Percentiles rank a stretch among this genome's conserved stretches.
These are phyloP conservation scores for Theodoxus fluviatilis DNA, from an alignment of 2,888 invertebrate species.

Conservation along the genomic window DNA sequence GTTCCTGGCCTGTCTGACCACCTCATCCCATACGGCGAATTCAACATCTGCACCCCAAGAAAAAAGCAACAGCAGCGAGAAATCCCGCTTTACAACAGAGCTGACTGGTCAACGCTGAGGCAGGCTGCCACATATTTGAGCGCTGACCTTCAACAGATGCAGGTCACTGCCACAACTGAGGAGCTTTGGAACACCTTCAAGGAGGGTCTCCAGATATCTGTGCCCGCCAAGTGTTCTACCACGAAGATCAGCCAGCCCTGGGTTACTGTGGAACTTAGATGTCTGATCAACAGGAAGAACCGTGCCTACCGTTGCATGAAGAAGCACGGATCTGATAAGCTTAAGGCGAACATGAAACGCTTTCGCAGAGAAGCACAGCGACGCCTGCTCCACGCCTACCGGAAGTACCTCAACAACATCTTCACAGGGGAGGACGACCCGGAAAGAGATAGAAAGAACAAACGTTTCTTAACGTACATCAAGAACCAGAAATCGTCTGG, in stretches of 20 bases:
- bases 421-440: background rate
- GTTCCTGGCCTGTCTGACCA: slow-evolving; percentile 20
- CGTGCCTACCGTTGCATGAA: slow-evolving; percentile 7
- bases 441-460: background rate
- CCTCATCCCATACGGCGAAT: slow-evolving; percentile 9
- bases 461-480: slow-evolving; percentile 8
- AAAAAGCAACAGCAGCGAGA: background rate
- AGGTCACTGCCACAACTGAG: background rate
- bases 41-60: background rate
- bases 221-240: background rate
- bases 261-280: background rate
- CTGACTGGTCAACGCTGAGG: slow-evolving; percentile 4
- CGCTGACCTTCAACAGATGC: background rate
- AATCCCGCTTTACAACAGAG: background rate
- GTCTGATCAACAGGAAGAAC: slow-evolving; percentile 15
- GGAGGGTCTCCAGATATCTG: background rate
- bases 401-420: slow-evolving; percentile 7
- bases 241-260: background rate
- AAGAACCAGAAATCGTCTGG: background rate
- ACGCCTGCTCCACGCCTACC: slow-evolving; percentile 1
- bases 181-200: slow-evolving; percentile 3
- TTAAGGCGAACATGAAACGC: background rate
- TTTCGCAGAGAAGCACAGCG: background rate
- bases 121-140: background rate
- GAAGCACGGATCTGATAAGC: background rate